These are phyloP conservation scores for Aythya baeri DNA, from an alignment of 2,113 vertebrate species.

Conservation along the genomic window DNA sequence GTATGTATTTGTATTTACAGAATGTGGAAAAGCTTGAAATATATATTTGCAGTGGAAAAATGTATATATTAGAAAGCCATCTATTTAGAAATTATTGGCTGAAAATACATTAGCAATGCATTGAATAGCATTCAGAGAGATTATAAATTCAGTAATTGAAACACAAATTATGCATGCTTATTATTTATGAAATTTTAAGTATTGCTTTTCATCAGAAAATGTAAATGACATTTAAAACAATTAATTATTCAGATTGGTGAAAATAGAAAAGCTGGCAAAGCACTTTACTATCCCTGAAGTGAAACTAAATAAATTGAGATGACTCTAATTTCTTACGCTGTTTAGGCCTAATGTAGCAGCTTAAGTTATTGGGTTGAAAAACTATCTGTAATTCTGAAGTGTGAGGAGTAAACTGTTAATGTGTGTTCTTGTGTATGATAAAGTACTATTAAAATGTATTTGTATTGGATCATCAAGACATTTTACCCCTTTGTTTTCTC, in stretches of 20 bases:
- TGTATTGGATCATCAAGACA: not conserved
- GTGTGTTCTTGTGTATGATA: not conserved
- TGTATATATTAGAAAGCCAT: conserved; percentile 43
- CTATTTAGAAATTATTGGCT: conserved; percentile 57
- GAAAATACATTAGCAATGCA: conserved; percentile 53
- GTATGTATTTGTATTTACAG: conserved; percentile 32
- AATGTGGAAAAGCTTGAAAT: conserved; percentile 51
- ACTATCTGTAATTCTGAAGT: not conserved
- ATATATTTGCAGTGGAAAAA: not conserved
- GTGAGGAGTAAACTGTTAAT: not conserved
- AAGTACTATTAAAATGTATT: not conserved
- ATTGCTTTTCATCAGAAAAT: conserved; percentile 71
- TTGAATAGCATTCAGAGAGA: conserved; percentile 49
- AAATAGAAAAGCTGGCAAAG: conserved; percentile 63
- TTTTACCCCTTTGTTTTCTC: not conserved
- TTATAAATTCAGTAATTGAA: conserved; percentile 67
- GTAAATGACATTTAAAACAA: conserved; percentile 69
- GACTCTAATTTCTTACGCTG: conserved; percentile 10
- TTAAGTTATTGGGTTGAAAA: not conserved
- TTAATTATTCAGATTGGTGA: conserved; percentile 72
- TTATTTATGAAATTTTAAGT: conserved; percentile 78
- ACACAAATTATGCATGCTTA: conserved; percentile 64
- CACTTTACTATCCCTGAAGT: conserved; percentile 34
- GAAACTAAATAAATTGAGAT: conserved; percentile 53
- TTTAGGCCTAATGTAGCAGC: not conserved